Conservation (phyloP, 2,888 invertebrate species). For the Chromoteleia sp. region DNA sequence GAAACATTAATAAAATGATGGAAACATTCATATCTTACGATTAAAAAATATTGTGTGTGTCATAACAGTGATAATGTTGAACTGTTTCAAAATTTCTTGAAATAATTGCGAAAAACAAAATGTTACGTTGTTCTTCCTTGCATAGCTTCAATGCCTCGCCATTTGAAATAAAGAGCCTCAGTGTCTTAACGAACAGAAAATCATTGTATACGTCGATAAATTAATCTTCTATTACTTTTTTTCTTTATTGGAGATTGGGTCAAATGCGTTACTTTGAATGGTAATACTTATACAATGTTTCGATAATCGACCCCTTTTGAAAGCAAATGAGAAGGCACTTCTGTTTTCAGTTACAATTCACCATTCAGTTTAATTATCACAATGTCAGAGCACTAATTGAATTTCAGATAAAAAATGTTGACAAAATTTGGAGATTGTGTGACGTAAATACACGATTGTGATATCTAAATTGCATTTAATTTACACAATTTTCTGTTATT, state of each 20-base stretch:
- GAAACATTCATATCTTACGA: neutral
- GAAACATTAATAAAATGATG: neutral
- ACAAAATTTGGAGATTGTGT: constrained; percentile 39
- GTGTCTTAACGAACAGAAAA: constrained; percentile 81
- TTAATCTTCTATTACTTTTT: constrained; percentile 76
- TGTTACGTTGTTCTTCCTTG: constrained; percentile 66
- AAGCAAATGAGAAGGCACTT: constrained; percentile 55
- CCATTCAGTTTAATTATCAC: constrained; percentile 37
- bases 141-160: constrained; percentile 74
- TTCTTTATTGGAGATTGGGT: constrained; percentile 61
- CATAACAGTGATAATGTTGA: constrained; percentile 32
- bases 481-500: constrained; percentile 38
- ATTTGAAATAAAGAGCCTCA: constrained; percentile 76
- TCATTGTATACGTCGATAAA: constrained; percentile 79
- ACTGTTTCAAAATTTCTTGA: constrained; percentile 43
- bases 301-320: constrained; percentile 72
- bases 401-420: constrained; percentile 57
- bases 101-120: constrained; percentile 36
- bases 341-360: constrained; percentile 47
- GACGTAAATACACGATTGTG: constrained; percentile 41
- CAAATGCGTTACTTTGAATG: constrained; percentile 71
- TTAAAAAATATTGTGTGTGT: constrained; percentile 8
- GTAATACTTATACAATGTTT: constrained; percentile 78
- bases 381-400: constrained; percentile 48
- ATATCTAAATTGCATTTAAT: constrained; percentile 51